These are phyloP conservation scores for Stenodera caucasica DNA, from an alignment of 2,888 invertebrate species.

Conservation along the genomic window DNA sequence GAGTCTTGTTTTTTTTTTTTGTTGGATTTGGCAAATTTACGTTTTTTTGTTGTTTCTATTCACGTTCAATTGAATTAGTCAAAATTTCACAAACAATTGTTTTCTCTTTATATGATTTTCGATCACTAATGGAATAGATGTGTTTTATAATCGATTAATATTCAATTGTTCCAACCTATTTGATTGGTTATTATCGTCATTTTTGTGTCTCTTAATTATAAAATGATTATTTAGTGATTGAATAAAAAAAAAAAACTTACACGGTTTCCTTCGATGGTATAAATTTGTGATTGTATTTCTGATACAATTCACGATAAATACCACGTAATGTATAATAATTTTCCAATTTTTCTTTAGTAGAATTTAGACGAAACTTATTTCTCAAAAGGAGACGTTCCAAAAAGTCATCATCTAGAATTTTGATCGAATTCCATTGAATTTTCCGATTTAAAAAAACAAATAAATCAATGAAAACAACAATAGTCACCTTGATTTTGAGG, in stretches of 20 bases:
- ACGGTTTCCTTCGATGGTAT: constrained; percentile 9
- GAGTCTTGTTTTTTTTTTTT: too few species aligned
- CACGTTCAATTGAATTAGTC: too few species aligned
- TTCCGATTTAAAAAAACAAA: too few species aligned
- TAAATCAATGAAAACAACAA: too few species aligned
- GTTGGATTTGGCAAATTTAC: too few species aligned
- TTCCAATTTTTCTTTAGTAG: constrained; percentile 15
- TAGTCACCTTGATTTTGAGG: constrained; percentile 8
- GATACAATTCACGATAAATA: constrained; percentile 4
- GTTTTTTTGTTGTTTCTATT: not conserved
- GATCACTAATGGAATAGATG: too few species aligned
- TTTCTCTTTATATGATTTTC: too few species aligned
- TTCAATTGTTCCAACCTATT: not conserved
- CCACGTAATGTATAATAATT: constrained; percentile 17
- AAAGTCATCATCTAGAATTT: constrained; percentile 8
- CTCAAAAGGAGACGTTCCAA: constrained; percentile 14
- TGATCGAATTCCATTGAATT: too few species aligned
- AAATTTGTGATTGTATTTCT: constrained; percentile 6
- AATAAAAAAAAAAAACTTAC: constrained; percentile 3
- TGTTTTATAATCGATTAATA: too few species aligned
- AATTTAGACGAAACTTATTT: constrained; percentile 20
- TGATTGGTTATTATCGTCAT: not conserved
- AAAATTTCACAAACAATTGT: too few species aligned
- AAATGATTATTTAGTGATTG: not conserved
- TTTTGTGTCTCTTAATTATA: not conserved